Percentiles rank a stretch among this genome's conserved stretches.
Evolutionary conservation across 2,888 invertebrate genomes (phyloP).

Genomic region (Morpho helenor): DNA sequence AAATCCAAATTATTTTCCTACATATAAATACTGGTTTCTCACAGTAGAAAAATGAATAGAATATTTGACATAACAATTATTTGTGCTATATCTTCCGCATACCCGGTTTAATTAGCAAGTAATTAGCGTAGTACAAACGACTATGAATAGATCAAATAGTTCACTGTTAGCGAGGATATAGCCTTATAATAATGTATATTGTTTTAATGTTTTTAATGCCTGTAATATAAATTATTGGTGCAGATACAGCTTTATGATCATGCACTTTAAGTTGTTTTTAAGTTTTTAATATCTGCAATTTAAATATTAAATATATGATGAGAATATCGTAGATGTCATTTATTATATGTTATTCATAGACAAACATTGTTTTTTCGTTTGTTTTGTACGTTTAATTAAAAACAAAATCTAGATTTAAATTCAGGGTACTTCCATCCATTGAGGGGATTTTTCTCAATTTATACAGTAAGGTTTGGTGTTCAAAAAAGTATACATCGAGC

Average conservation of each 20-base stretch:
- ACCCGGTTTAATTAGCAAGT: constrained; percentile 12
- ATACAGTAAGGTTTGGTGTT: too few relatives aligned
- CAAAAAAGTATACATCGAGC: too few relatives aligned
- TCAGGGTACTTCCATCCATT: too few relatives aligned
- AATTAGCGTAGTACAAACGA: constrained; percentile 10
- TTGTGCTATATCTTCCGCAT: constrained; percentile 5
- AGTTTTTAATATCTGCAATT: background rate
- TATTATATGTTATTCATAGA: too few relatives aligned
- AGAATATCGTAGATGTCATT: too few relatives aligned
- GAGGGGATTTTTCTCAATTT: too few relatives aligned
- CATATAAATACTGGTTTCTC: constrained; percentile 1
- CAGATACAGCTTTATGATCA: background rate
- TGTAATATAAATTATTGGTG: background rate
- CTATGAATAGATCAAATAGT: constrained; percentile 7
- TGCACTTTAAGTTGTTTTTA: background rate
- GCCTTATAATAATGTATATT: background rate
- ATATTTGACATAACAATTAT: constrained; percentile 1
- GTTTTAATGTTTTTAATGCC: constrained; percentile 1
- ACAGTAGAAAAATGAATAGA: constrained; percentile 6
- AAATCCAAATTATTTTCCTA: background rate
- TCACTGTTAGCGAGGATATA: background rate
- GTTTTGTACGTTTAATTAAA: too few relatives aligned
- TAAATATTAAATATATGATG: background rate
- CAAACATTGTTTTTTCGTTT: too few relatives aligned
- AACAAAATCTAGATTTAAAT: too few relatives aligned